Percentiles rank a stretch among this genome's conserved stretches.
Conservation (phyloP, 53 echinoderm and acorn worm species). For the Luidia sarsii region DNA sequence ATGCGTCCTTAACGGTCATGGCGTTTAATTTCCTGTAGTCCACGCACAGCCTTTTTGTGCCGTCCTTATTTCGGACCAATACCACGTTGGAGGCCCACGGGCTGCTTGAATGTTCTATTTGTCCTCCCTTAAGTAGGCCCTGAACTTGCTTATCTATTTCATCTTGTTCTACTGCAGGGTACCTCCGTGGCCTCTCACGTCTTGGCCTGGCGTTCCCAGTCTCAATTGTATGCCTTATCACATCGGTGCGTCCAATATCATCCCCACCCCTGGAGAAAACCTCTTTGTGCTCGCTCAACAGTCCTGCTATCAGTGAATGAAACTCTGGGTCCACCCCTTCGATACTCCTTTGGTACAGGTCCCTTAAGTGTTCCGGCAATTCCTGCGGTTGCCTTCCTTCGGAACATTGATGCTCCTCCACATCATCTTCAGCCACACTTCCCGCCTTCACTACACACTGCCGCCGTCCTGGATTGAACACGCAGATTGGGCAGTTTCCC, state of each 20-base stretch:
- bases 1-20: conserved; percentile 57
- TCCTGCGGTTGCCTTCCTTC: background rate
- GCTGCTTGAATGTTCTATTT: conserved; percentile 45
- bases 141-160: conserved; percentile 50
- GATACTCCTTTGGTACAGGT: conserved; percentile 30
- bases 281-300: conserved; percentile 22
- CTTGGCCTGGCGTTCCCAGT: conserved; percentile 39
- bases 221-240: conserved; percentile 47
- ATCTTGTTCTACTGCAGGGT: conserved; percentile 21
- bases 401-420: background rate
- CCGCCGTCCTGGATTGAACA: background rate
- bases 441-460: background rate
- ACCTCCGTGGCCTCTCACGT: conserved; percentile 34
- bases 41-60: conserved; percentile 56
- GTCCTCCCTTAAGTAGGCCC: conserved; percentile 11
- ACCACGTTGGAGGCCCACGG: conserved; percentile 60
- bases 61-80: conserved; percentile 58
- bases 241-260: conserved; percentile 47
- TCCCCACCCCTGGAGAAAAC: conserved; percentile 44
- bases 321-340: conserved; percentile 6
- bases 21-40: conserved; percentile 49
- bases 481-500: background rate
- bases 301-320: background rate
- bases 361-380: conserved; percentile 28
- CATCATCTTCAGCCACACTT: background rate